These are phyloP conservation scores for Pangasius sanitwongsei DNA, from an alignment of 2,797 vertebrate species.

Conservation along the genomic window DNA sequence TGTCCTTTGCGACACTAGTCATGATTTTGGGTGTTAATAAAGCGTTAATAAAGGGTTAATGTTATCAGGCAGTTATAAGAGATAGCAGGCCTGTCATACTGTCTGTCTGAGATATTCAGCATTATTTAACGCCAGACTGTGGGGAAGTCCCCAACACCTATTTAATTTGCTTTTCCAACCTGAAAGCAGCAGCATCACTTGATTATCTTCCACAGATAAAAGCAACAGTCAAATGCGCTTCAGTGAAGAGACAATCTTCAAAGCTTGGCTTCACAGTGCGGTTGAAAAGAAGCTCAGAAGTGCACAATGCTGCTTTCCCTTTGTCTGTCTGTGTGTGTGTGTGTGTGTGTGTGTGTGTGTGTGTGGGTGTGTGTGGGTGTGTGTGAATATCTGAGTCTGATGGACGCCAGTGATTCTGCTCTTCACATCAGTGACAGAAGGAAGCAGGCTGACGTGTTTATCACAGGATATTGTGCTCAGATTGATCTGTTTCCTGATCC, in stretches of 20 bases:
- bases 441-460: background rate
- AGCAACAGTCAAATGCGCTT: background rate
- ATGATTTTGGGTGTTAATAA: background rate
- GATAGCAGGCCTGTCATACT: background rate
- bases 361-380: background rate
- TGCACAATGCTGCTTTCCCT: background rate
- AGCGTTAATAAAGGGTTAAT: no score
- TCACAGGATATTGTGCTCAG: background rate
- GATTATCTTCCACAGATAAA: constrained; percentile 20
- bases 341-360: background rate
- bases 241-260: background rate
- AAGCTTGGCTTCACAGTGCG: background rate
- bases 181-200: constrained; percentile 2
- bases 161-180: background rate
- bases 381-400: background rate
- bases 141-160: background rate
- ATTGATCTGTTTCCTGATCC: background rate
- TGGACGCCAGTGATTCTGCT: background rate
- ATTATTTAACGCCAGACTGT: background rate
- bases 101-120: background rate
- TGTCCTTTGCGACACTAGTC: background rate
- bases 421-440: background rate
- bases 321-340: background rate
- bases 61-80: background rate
- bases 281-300: background rate